Conservation (phyloP, 2,888 invertebrate genomes). For the Phlogophora meticulosa region DNA sequence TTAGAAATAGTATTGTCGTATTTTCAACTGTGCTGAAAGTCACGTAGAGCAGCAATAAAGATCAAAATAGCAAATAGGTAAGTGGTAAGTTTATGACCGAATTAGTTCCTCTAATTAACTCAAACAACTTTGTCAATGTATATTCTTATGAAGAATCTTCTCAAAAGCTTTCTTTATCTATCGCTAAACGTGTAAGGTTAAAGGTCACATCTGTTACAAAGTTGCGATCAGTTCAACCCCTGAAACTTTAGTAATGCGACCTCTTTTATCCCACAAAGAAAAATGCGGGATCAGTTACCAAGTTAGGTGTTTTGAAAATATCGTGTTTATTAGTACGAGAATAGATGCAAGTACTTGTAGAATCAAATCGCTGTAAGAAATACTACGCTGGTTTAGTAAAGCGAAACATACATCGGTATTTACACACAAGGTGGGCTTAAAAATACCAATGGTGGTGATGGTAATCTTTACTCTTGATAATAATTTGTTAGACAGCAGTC, state of each 20-base stretch:
- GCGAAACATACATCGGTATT: no score
- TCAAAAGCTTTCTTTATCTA: neutral
- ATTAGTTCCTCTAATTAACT: constrained; percentile 41
- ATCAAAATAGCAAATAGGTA: constrained; percentile 23
- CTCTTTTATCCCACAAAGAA: constrained; percentile 12
- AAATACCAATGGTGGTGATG: no score
- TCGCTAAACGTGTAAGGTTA: constrained; percentile 20
- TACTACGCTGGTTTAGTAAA: no score
- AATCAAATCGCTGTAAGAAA: no score
- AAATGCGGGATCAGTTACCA: constrained; percentile 14
- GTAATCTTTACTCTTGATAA: no score
- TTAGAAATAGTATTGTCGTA: no score
- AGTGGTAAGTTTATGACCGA: constrained; percentile 5
- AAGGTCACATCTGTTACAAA: constrained; percentile 29
- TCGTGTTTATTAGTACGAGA: neutral
- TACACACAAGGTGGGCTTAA: no score
- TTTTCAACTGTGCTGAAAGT: constrained; percentile 2
- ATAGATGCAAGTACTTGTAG: no score
- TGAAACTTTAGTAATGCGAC: constrained; percentile 27
- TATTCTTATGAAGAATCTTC: neutral
- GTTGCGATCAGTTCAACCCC: constrained; percentile 15
- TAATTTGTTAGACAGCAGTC: no score
- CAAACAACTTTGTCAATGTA: constrained; percentile 22
- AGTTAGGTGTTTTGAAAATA: constrained; percentile 6
- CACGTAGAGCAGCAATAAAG: constrained; percentile 24